Base-by-base conservation (phyloP, 1,140 invertebrate species). In the Aphaenogaster floridana region DNA sequence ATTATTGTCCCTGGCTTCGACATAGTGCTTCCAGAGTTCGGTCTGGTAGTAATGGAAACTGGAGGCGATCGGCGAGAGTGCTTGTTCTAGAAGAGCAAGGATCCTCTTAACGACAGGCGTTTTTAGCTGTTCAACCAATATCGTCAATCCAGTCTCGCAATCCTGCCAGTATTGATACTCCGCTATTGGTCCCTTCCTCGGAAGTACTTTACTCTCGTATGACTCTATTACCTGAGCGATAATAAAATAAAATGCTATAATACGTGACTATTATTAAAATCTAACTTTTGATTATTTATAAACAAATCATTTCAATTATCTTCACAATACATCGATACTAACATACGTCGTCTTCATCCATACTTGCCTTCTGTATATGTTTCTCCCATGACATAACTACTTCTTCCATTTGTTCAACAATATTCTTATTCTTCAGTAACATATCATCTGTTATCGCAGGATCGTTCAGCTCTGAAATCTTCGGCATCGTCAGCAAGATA, bases 101-200 rank as follows among this genome's bases (percentile, higher is more conserved):
- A 98, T 97, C 88, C 96, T 96, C 34, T 96, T 93, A 1, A 98
- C 96, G 71, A 96, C 96, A 0, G 96, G 96, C 17, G 97, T 96
- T 91, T 98, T 98, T 13, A 99, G 92, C 92, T 99, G 98, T 91
- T 99, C 98, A 54, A 97, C 96, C 0, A 98, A 94, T 15, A 97
- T 96, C 74, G 97, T 97, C 3, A 98, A 95, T 71, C 97, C 97
- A 0, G 96, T 96, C 92, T 98, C 97, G 91, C 97, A 95, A 87
- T 98, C 97, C 45, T 97, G 96, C 98, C 98, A 99, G 88, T 97
- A 98, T 64, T 97, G 97, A 90, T 97, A 98, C 92, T 98, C 98
- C 0, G 97, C 97, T 71, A 98, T 95, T 1, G 98, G 98, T 0
- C 97, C 97, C 85, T 97, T 97, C 0, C 97, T 97, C 63, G 96